A percentile compares a stretch with the other conserved stretches of the same genome.
phyloP scores from a whole-genome alignment of 2,113 vertebrate species.

The Albula goreensis region DNA sequence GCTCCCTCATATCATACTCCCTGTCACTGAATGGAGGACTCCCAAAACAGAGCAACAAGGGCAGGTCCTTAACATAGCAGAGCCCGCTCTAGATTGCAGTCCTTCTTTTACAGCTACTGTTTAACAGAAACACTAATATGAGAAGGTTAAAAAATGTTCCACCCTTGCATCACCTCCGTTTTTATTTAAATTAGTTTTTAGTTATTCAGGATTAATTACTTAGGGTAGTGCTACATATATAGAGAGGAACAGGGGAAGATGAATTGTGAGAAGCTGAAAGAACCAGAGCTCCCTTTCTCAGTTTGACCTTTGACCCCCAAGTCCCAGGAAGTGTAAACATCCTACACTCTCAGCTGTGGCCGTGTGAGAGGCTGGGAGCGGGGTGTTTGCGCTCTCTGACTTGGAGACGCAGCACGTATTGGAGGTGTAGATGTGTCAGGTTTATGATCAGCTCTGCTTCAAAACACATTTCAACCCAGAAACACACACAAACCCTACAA shows the following conservation, averaged over 20 bases:
- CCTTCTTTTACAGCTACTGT: background rate
- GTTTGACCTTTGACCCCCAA: conserved; percentile 60
- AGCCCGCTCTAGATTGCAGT: background rate
- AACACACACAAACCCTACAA: background rate
- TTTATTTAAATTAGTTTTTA: no score
- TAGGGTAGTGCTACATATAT: background rate
- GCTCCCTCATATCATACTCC: no score
- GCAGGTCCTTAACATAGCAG: background rate
- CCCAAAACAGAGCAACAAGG: background rate
- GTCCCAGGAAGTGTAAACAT: conserved; percentile 95
- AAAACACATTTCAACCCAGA: background rate
- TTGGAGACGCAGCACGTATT: conserved; percentile 68
- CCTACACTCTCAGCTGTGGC: conserved; percentile 98
- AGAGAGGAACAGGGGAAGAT: background rate
- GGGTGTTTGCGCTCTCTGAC: conserved; percentile 96
- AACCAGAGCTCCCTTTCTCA: conserved; percentile 21
- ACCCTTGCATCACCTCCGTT: no score
- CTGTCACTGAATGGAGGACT: no score
- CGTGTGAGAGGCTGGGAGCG: conserved; percentile 89
- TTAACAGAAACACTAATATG: no score
- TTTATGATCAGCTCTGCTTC: background rate
- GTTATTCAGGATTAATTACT: background rate
- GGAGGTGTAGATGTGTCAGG: background rate
- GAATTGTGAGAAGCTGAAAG: background rate
- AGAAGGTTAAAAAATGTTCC: no score